These are phyloP conservation scores for Sinocyclocheilus grahami DNA, from an alignment of 2,113 vertebrate species.

Conservation along the genomic window DNA sequence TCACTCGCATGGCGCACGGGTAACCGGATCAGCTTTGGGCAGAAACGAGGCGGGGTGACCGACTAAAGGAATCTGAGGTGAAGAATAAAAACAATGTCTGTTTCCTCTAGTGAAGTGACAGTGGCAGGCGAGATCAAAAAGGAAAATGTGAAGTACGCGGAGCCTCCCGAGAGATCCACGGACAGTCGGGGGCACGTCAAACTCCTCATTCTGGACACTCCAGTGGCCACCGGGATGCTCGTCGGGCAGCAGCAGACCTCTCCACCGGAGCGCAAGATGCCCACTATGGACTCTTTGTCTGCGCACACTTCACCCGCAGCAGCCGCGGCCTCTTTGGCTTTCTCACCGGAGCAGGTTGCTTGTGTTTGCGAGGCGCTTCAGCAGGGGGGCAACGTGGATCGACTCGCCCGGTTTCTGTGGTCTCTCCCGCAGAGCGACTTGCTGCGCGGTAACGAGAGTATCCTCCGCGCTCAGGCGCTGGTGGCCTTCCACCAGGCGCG, in stretches of 20 bases:
- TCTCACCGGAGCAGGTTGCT: slow-evolving; percentile 97
- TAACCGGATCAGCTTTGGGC: slow-evolving; percentile 90
- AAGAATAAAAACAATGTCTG: slow-evolving; percentile 83
- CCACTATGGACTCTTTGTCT: slow-evolving; percentile 36
- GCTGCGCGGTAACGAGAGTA: slow-evolving; percentile 96
- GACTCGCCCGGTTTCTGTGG: slow-evolving; percentile 96
- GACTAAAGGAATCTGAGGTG: slow-evolving; percentile 61
- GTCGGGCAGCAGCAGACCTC: slow-evolving; percentile 1
- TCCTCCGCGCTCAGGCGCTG: slow-evolving; percentile 94
- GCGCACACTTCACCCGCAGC: slow-evolving; percentile 70
- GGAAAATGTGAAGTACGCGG: slow-evolving; percentile 84
- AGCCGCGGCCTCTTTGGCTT: slow-evolving; percentile 84
- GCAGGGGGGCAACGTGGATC: slow-evolving; percentile 97
- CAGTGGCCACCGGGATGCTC: slow-evolving; percentile 82
- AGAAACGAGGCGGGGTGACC: slow-evolving; percentile 85
- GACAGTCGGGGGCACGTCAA: slow-evolving; percentile 76
- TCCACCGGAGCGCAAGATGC: slow-evolving; percentile 25
- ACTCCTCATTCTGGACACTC: slow-evolving; percentile 77
- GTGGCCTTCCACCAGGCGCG: slow-evolving; percentile 98
- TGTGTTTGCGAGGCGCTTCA: slow-evolving; percentile 98
- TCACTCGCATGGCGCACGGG: slow-evolving; percentile 88
- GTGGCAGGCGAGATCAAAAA: slow-evolving; percentile 90
- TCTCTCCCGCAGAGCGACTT: slow-evolving; percentile 92
- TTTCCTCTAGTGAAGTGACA: slow-evolving; percentile 88
- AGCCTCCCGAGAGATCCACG: slow-evolving; percentile 59